Evolutionary conservation across 2,888 invertebrate genomes (phyloP).

Genomic region (Rhabditophanes sp.): DNA sequence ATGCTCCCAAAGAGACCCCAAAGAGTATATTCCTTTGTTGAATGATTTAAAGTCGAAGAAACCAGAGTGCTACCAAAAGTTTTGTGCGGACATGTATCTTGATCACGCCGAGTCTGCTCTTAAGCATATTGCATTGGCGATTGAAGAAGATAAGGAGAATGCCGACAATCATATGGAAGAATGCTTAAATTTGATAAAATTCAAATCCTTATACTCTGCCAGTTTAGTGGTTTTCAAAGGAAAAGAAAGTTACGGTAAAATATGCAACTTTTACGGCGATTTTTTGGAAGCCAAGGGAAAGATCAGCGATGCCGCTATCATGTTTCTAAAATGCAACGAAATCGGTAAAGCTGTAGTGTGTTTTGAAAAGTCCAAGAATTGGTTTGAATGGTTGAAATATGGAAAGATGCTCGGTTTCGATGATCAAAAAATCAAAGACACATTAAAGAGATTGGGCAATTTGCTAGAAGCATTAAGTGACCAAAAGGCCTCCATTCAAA

Average conservation of each 20-base stretch:
- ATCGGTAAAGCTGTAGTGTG: too few relatives aligned
- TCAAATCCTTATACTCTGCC: slow-evolving; percentile 12
- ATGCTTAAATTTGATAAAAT: slow-evolving; percentile 14
- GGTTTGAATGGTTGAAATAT: too few relatives aligned
- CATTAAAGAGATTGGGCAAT: too few relatives aligned
- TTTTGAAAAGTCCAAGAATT: too few relatives aligned
- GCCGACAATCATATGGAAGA: too few relatives aligned
- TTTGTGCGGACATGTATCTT: slow-evolving; percentile 21
- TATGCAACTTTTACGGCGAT: slow-evolving; percentile 3
- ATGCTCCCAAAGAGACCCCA: slow-evolving; percentile 22
- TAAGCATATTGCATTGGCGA: slow-evolving; percentile 9
- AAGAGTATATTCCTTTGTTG: slow-evolving; percentile 29
- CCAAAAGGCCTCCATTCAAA: too few relatives aligned
- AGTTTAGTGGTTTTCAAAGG: slow-evolving; percentile 12
- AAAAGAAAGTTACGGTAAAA: slow-evolving; percentile 8
- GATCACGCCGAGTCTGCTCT: slow-evolving; percentile 22
- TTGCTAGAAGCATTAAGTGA: too few relatives aligned
- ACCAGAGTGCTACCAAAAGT: slow-evolving; percentile 18
- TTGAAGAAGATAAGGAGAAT: slow-evolving; percentile 7
- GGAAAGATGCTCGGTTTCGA: too few relatives aligned
- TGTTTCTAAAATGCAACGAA: slow-evolving; percentile 2
- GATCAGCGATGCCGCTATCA: too few relatives aligned
- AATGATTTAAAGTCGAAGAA: slow-evolving; percentile 16
- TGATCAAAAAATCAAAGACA: too few relatives aligned
- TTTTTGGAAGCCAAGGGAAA: too few relatives aligned